Conservation (phyloP, 1,140 invertebrate genomes). For the Dreissena rostriformis region DNA sequence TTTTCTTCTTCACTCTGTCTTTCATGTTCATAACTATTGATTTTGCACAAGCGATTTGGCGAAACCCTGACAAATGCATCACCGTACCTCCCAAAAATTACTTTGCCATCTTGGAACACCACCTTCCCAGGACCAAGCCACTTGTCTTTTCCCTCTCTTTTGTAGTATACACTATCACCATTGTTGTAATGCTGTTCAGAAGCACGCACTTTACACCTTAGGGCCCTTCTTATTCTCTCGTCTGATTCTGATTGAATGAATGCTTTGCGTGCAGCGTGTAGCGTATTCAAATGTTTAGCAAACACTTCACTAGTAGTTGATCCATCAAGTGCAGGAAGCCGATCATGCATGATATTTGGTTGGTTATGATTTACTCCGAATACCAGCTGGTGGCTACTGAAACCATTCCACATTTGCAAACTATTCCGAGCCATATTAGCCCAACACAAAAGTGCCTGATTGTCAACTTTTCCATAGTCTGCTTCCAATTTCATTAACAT, state of each 20-base stretch:
- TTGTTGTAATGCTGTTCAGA: slow-evolving; percentile 44
- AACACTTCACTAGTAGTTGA: slow-evolving; percentile 47
- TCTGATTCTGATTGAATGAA: slow-evolving; percentile 52
- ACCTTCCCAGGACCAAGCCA: slow-evolving; percentile 53
- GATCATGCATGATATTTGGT: slow-evolving; percentile 53
- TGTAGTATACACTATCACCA: slow-evolving; percentile 55
- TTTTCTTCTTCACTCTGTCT: no score
- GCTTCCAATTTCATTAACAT: slow-evolving; percentile 40
- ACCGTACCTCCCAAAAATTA: slow-evolving; percentile 62
- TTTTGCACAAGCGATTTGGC: slow-evolving; percentile 53
- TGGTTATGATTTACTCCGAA: no score
- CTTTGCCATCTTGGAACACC: slow-evolving; percentile 58
- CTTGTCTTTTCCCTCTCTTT: slow-evolving; percentile 57
- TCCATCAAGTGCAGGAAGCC: slow-evolving; percentile 41
- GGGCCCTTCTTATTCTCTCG: slow-evolving; percentile 53
- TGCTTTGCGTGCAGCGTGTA: no score
- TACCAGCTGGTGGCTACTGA: slow-evolving; percentile 36
- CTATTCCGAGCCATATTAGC: slow-evolving; percentile 58
- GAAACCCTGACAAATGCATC: slow-evolving; percentile 46
- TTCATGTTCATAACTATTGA: no score
- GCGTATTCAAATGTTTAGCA: slow-evolving; percentile 55
- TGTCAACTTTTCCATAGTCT: no score
- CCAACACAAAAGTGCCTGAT: slow-evolving; percentile 13
- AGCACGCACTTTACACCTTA: slow-evolving; percentile 49
- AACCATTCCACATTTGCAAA: slow-evolving; percentile 58